phyloP scores from a whole-genome alignment of 2,113 vertebrate genomes.

The Oophaga pumilio region DNA sequence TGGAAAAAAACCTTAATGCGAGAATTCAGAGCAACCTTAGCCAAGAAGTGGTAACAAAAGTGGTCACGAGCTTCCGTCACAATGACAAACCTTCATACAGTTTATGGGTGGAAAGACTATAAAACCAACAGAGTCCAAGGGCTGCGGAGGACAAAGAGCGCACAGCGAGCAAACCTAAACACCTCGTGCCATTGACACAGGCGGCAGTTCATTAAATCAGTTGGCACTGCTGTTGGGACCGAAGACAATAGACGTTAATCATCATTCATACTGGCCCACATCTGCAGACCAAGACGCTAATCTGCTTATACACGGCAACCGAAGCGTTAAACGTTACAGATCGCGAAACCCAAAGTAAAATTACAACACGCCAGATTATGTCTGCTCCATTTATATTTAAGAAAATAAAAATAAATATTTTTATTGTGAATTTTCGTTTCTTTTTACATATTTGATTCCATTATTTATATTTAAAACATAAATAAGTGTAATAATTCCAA shows the following conservation, averaged over 20 bases:
- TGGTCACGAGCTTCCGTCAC: not conserved
- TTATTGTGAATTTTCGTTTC: too few relatives aligned
- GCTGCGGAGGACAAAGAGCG: slow-evolving; percentile 3
- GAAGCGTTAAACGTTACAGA: too few relatives aligned
- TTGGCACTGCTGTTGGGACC: not conserved
- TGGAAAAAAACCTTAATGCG: not conserved
- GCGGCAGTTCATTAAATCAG: slow-evolving; percentile 10
- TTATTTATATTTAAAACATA: too few relatives aligned
- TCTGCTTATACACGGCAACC: not conserved
- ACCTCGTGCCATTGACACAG: slow-evolving; percentile 2
- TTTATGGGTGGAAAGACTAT: not conserved
- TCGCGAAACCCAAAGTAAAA: too few relatives aligned
- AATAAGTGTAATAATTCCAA: too few relatives aligned
- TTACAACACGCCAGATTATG: too few relatives aligned
- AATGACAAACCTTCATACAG: not conserved
- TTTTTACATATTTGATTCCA: too few relatives aligned
- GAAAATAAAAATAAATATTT: too few relatives aligned
- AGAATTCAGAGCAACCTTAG: not conserved
- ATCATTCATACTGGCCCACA: not conserved
- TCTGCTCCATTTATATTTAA: too few relatives aligned
- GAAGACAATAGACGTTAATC: slow-evolving; percentile 22
- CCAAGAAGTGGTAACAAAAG: not conserved
- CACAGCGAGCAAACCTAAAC: slow-evolving; percentile 31
- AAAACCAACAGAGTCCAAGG: not conserved
- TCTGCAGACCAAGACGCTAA: not conserved